Evolutionary conservation across 2,113 vertebrate species (phyloP).

Genomic region (Trogon melanurus): DNA sequence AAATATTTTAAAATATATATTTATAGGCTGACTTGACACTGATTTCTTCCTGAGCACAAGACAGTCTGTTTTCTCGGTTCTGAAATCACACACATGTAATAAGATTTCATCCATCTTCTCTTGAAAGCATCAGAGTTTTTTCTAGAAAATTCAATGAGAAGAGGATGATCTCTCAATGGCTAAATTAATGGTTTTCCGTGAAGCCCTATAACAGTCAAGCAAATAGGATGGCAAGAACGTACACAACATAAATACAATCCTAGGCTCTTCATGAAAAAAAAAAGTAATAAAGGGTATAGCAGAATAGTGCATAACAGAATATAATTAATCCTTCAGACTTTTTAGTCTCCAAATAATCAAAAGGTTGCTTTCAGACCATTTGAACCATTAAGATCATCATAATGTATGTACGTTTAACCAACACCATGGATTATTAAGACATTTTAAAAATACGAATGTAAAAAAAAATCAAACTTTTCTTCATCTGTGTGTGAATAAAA

Average conservation of each 20-base stretch:
- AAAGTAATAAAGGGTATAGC: background rate
- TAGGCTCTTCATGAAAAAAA: background rate
- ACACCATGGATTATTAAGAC: background rate
- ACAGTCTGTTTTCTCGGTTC: slow-evolving; percentile 20
- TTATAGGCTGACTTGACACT: background rate
- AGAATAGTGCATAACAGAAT: background rate
- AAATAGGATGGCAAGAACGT: background rate
- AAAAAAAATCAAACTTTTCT: background rate
- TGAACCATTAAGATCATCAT: background rate
- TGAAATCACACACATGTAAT: background rate
- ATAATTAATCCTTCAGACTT: background rate
- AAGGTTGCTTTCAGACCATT: background rate
- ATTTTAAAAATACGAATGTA: background rate
- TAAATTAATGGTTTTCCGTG: background rate
- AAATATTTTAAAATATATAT: slow-evolving; percentile 19
- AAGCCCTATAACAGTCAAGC: background rate
- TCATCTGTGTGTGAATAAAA: background rate
- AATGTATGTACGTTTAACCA: background rate
- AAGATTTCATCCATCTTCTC: background rate
- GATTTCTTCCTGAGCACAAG: background rate
- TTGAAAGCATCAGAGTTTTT: background rate
- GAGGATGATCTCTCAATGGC: background rate
- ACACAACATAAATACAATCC: background rate
- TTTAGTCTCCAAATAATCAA: background rate
- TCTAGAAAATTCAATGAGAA: background rate